These are phyloP conservation scores for Pagrus major DNA, from an alignment of 2,113 vertebrate species.

Conservation along the genomic window DNA sequence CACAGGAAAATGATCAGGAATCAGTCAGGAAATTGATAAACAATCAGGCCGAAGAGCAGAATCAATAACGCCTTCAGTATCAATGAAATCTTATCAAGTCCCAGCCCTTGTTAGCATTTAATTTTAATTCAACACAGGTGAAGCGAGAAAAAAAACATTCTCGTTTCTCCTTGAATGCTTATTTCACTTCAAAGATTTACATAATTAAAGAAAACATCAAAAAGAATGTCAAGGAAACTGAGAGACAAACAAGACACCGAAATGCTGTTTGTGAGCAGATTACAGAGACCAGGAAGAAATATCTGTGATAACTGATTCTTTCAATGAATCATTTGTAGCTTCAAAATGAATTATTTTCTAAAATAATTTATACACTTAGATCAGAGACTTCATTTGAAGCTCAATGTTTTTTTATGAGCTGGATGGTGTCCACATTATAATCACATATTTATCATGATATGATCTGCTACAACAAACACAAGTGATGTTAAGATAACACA, in stretches of 20 bases:
- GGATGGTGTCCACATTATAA: neutral
- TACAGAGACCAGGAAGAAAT: neutral
- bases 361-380: rapidly evolving
- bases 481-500: neutral
- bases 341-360: neutral
- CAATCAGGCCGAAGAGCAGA: too few relatives aligned
- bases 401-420: neutral
- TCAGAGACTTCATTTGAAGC: neutral
- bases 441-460: neutral
- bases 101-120: neutral
- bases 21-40: too few relatives aligned
- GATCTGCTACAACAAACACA: neutral
- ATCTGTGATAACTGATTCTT: neutral
- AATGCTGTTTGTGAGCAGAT: neutral
- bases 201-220: neutral
- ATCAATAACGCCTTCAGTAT: too few relatives aligned
- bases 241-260: neutral
- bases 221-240: neutral
- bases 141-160: neutral
- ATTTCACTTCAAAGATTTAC: neutral
- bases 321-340: neutral
- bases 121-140: neutral
- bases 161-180: neutral
- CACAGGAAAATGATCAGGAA: too few relatives aligned
- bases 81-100: too few relatives aligned